Evolutionary conservation across 2,797 vertebrate species (phyloP).

Genomic region (Lates japonicus): DNA sequence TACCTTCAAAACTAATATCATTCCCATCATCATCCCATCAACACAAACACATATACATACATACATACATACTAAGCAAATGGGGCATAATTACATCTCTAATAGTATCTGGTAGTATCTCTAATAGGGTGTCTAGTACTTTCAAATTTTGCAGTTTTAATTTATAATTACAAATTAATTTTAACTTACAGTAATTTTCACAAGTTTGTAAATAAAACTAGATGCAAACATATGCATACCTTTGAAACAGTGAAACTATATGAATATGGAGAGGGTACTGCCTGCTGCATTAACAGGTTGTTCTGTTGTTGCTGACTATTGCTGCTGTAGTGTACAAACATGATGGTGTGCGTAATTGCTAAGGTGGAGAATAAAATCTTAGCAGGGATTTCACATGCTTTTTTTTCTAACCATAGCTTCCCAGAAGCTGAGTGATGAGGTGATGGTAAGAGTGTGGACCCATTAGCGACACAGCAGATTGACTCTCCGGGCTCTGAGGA

Average conservation of each 20-base stretch:
- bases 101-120: not conserved
- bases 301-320: no score
- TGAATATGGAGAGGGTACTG: not conserved
- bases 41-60: no score
- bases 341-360: not conserved
- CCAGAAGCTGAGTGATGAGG: conserved; percentile 61
- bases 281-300: not conserved
- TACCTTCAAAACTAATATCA: not conserved
- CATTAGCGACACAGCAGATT: conserved; percentile 58
- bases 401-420: conserved; percentile 36
- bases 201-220: not conserved
- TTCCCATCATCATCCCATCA: not conserved
- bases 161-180: no score
- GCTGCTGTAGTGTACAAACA: not conserved
- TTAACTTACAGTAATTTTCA: not conserved
- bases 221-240: not conserved
- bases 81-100: not conserved
- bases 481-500: conserved; percentile 43
- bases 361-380: conserved; percentile 15
- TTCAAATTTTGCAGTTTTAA: not conserved
- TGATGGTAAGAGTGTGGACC: conserved; percentile 47
- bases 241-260: not conserved
- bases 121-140: no score
- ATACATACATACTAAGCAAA: not conserved
- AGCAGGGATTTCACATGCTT: conserved; percentile 19